A percentile compares a stretch with the other conserved stretches of the same genome.
phyloP scores from a whole-genome alignment of 2,797 vertebrate genomes.

The Falco biarmicus region DNA sequence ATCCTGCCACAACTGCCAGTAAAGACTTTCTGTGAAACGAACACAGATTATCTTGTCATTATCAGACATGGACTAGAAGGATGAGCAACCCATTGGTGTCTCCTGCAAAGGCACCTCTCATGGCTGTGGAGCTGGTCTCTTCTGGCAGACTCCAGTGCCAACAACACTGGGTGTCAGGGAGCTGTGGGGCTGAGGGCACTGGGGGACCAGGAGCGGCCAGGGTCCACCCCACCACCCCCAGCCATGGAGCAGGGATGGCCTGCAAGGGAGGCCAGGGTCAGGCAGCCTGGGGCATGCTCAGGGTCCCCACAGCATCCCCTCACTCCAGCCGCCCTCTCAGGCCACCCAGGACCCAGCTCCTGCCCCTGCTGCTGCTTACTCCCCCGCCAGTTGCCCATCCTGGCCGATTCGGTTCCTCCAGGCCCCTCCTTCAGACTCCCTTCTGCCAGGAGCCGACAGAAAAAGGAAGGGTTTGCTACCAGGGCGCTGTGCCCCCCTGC shows the following conservation, averaged over 20 bases:
- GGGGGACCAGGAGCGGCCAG: background rate
- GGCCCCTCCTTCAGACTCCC: background rate
- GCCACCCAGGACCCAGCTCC: background rate
- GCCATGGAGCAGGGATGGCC: background rate
- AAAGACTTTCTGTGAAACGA: background rate
- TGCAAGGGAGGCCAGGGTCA: background rate
- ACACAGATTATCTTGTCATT: background rate
- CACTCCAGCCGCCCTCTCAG: background rate
- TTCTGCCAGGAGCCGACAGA: background rate
- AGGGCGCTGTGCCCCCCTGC: background rate
- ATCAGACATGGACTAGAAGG: background rate
- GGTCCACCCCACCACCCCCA: accelerated
- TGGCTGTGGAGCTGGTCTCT: background rate
- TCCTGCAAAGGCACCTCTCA: background rate
- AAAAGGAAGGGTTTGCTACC: background rate
- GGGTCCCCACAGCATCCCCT: background rate
- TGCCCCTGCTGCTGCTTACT: background rate
- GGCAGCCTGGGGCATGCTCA: background rate
- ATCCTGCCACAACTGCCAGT: background rate
- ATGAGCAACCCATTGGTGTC: background rate
- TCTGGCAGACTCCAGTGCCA: background rate
- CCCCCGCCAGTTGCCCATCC: accelerated
- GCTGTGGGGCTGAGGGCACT: accelerated
- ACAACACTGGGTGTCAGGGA: background rate
- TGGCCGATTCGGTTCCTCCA: accelerated